Base-by-base conservation (phyloP, 2,888 invertebrate genomes). In the Colletes collaris region DNA sequence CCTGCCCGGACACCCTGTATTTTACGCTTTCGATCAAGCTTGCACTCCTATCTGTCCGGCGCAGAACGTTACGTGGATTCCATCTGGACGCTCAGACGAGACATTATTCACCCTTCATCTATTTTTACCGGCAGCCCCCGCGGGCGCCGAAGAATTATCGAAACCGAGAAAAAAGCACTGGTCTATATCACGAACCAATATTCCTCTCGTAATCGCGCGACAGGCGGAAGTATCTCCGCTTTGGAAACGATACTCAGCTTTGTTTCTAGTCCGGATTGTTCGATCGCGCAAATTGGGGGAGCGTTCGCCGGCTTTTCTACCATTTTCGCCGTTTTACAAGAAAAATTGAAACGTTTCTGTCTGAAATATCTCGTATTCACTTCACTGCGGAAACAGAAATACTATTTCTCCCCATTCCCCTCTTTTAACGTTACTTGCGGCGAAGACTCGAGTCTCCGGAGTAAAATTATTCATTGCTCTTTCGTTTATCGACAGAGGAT, bases 31-130 rank as follows among this genome's bases (percentile, higher is more conserved):
- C 83, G 86, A 85, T 85, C 85, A 80, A 71, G n/a, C 72, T 44
- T 59, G 67, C 83, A 78, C 84, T 85, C 73, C 66, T 79, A 76
- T 82, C 82, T 84, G 84, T 75, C 85, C 62, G 67, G 27, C 50
- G 68, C 83, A 84, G 83, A 84, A 67, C 75, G 78, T 81, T 81
- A 84, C 84, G 76, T 67, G 66, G 64, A 81, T 76, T 70, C 78
- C 60, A 65, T 72, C 77, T 60, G 56, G 64, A 63, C 68, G 27
- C 56, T 65, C 50, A 62, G 40, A 40, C 69, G 67, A 67, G 76
- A 53, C 78, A 62, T 79, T 72, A 77, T 67, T 68, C 77, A 52
- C 44, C 58, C 46, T 37, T 67, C 65, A 63, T 74, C 67, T 68
- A 69, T 68, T 68, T 68, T 68, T 56, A 64, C 19, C 35, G 6